Percentiles rank a stretch among this genome's conserved stretches.
Conservation (phyloP, 2,797 vertebrate species). For the Clarias pachynema region DNA sequence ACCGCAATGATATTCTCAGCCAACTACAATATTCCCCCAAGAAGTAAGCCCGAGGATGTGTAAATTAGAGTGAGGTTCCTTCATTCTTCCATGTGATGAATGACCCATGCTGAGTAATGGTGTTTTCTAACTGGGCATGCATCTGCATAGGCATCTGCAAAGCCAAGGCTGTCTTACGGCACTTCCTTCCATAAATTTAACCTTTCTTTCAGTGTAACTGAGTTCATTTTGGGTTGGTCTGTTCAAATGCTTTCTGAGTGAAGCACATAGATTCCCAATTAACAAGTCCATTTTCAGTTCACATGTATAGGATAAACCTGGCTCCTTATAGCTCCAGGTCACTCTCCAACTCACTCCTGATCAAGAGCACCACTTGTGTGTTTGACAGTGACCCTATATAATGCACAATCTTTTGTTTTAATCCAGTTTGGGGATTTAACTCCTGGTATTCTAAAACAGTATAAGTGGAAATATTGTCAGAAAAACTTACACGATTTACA, state of each 20-base stretch:
- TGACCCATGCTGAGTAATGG: constrained; percentile 61
- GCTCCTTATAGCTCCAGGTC: neutral
- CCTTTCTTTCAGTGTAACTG: constrained; percentile 64
- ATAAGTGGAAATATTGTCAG: too few relatives aligned
- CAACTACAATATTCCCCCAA: constrained; percentile 69
- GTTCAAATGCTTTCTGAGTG: constrained; percentile 37
- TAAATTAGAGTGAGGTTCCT: constrained; percentile 69
- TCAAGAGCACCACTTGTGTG: too few relatives aligned
- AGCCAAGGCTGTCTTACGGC: constrained; percentile 58
- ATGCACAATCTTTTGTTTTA: too few relatives aligned
- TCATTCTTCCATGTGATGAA: constrained; percentile 67
- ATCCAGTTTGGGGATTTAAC: too few relatives aligned
- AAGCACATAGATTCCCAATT: neutral
- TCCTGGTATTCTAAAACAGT: too few relatives aligned
- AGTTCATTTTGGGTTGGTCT: constrained; percentile 62
- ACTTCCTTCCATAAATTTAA: constrained; percentile 69
- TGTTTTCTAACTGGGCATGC: constrained; percentile 62
- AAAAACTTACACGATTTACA: too few relatives aligned
- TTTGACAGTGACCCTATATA: too few relatives aligned
- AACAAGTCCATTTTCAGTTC: constrained; percentile 2
- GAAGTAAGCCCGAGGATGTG: constrained; percentile 66
- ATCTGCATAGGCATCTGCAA: constrained; percentile 62
- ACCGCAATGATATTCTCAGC: constrained; percentile 57
- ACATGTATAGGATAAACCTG: neutral
- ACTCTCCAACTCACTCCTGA: neutral